Evolutionary conservation across 2,797 vertebrate genomes (phyloP), one percentile per base, ranked within the genome.

Genomic region (Rallus crepitans): DNA sequence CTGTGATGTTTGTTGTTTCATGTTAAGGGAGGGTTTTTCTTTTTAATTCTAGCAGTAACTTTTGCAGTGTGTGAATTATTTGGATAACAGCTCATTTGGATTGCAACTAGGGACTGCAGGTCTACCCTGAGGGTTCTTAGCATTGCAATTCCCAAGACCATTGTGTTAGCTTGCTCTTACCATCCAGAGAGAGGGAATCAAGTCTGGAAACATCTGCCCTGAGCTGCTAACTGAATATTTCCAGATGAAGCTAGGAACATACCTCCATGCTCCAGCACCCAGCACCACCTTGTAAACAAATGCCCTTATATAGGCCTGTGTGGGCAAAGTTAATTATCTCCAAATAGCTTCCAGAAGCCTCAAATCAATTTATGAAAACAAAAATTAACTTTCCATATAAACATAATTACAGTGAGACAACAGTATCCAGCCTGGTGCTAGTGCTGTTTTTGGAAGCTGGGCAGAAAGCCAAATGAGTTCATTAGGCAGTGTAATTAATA

Each of bases 321-420:
- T 90, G 90, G 96, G 96, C 94, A 96, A 95, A 96, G 96, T 97
- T 97, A 97, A 98, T 98, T 98, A 98, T 93, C 89, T 97, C 97
- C 94, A 97, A 97, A 97, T 97, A 95, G 97, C 95, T 98, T 98
- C 96, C 97, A 97, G 97, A 97, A 97, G 95, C 96, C 95, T 97
- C 97, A 97, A 97, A 97, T 98, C 98, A 98, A 97, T 98, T 98
- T 98, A 97, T 97, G 97, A 98, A 98, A 97, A 97, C 97, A 98
- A 98, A 98, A 98, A 98, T 98, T 97, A 98, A 97, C 97, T 98
- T 98, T 97, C 96, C 96, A 91, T 97, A 98, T 98, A 98, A 98
- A 98, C 96, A 98, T 97, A 98, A 98, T 98, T 98, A 97, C 97
- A 97, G 93, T 95, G 95, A 97, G 95, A 97, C 96, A 97, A 97